Evolutionary conservation across 2,113 vertebrate genomes (phyloP).

Genomic region (Oxygymnocypris stewartii): DNA sequence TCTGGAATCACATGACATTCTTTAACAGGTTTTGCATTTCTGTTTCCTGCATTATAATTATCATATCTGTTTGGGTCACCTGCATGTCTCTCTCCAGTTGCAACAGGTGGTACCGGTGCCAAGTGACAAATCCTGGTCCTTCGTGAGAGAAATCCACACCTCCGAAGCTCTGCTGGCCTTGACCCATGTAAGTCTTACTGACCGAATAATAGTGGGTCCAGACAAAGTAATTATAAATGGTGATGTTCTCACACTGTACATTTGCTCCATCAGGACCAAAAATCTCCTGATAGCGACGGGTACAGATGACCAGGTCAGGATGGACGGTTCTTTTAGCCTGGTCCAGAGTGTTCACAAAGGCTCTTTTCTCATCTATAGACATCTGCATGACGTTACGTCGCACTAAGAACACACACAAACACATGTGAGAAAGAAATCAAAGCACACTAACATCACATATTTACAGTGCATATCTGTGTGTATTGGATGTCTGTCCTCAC

Average conservation of each 20-base stretch:
- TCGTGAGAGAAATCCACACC: slow-evolving; percentile 86
- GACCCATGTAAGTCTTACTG: slow-evolving; percentile 83
- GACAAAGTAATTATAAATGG: slow-evolving; percentile 83
- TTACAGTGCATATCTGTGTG: not conserved
- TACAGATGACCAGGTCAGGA: slow-evolving; percentile 89
- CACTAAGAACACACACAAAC: slow-evolving; percentile 68
- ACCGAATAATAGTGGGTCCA: slow-evolving; percentile 88
- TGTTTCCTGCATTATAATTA: not conserved
- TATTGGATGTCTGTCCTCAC: slow-evolving; percentile 34
- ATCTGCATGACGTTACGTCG: slow-evolving; percentile 87
- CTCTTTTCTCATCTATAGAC: slow-evolving; percentile 77
- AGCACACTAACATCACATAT: not conserved
- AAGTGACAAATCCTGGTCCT: slow-evolving; percentile 85
- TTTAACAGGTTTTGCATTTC: not conserved
- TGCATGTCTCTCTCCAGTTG: slow-evolving; percentile 91
- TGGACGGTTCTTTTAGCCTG: slow-evolving; percentile 87
- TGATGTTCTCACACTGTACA: slow-evolving; percentile 79
- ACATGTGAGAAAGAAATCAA: not conserved
- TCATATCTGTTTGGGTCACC: slow-evolving; percentile 66
- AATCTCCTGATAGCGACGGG: slow-evolving; percentile 80
- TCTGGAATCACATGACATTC: not conserved
- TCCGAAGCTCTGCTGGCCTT: slow-evolving; percentile 79
- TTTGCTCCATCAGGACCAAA: slow-evolving; percentile 76
- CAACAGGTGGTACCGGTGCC: slow-evolving; percentile 84
- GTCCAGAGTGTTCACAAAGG: slow-evolving; percentile 83